phyloP scores from a whole-genome alignment of 2,888 invertebrate species.

The Pardosa pseudoannulata region DNA sequence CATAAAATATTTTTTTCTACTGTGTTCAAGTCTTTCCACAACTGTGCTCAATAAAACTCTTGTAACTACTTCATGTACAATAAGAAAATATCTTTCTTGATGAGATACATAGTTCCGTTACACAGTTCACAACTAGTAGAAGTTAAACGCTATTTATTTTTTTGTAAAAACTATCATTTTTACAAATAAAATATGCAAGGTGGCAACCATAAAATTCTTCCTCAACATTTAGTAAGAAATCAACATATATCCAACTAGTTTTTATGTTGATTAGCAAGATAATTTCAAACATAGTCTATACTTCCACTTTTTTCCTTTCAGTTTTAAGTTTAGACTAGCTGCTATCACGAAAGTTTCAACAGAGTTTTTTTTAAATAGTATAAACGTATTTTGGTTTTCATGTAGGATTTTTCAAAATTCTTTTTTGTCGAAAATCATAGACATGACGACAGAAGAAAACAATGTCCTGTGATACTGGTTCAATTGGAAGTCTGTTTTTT shows the following conservation, averaged over 20 bases:
- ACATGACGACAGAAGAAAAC: slow-evolving; percentile 96
- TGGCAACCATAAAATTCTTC: slow-evolving; percentile 28
- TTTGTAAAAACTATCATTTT: slow-evolving; percentile 16
- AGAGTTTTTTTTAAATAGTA: background rate
- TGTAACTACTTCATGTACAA: slow-evolving; percentile 6
- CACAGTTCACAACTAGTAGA: slow-evolving; percentile 27
- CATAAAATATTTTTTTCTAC: background rate
- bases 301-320: slow-evolving; percentile 4
- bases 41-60: background rate
- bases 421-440: slow-evolving; percentile 94
- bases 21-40: slow-evolving; percentile 1
- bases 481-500: slow-evolving; percentile 80
- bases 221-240: slow-evolving; percentile 11
- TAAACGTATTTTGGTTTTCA: slow-evolving; percentile 30
- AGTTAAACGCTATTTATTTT: slow-evolving; percentile 10
- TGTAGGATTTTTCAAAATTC: slow-evolving; percentile 79
- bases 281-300: slow-evolving; percentile 30
- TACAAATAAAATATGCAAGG: slow-evolving; percentile 15
- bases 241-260: slow-evolving; percentile 11
- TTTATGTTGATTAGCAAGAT: background rate
- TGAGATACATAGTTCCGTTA: slow-evolving; percentile 2
- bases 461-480: slow-evolving; percentile 86
- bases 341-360: slow-evolving; percentile 57
- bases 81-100: slow-evolving; percentile 4
- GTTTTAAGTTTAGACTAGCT: slow-evolving; percentile 64